Evolutionary conservation across 2,797 vertebrate genomes (phyloP), one percentile per base, ranked within the genome.

Genomic region (Gymnodraco acuticeps): DNA sequence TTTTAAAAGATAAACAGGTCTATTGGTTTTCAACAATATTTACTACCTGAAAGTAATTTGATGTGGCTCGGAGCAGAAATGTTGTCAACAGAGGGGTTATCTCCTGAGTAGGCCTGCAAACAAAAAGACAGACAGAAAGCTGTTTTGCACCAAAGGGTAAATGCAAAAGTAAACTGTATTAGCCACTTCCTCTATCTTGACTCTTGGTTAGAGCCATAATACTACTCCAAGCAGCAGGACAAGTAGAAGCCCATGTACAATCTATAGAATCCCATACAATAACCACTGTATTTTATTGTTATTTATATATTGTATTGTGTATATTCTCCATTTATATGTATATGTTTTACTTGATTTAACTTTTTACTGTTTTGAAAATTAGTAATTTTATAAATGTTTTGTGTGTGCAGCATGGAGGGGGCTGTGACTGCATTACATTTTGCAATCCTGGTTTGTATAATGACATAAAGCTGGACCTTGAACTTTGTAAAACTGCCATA

Each of bases 81-180:
- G 1, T 33, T 45, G 7, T 61, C 38, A 70, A 31, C 42, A 31
- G 1, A 20, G 43, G 3, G 17, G 48, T 45, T 10, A 46, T 0
- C 19, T 56, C 48, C 61, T 55, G 23, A 72, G 42, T 17, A 56
- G 46, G 64, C 43, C 42, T 38, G 19, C n/a, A 50, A 47, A 61
- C 41, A 61, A 16, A 56, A 51, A 52, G 10, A 50, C 48, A 54
- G 45, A 64, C 43, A 60, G 58, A 64, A 70, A 52, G 47, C 51
- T 63, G 27, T 80, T 46, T 65, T 66, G 43, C 47, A 33, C 17
- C 9, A 67, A 47, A 59, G 20, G 73, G 45, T 47, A 38, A 33
- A 64, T 42, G 43, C 42, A 51, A 45, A 60, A 54, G 56, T 12
- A 70, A 73, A 73, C 52, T 55, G 46, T 46, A 66, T 77, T 65